Conservation (phyloP, 2,797 vertebrate species). For the Nannoperca obscura region DNA sequence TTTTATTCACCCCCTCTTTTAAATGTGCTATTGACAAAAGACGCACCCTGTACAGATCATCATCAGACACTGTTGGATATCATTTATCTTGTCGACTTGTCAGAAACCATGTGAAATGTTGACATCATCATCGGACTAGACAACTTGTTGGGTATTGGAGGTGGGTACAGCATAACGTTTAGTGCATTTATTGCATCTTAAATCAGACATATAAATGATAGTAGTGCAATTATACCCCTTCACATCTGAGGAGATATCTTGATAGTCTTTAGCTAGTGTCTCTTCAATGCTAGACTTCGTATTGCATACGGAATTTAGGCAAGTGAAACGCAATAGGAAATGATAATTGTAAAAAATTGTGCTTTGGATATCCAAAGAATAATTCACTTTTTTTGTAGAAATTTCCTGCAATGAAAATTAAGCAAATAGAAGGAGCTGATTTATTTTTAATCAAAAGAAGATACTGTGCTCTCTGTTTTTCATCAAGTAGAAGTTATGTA, state of each 20-base stretch:
- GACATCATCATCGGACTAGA: slow-evolving; percentile 73
- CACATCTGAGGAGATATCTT: slow-evolving; percentile 75
- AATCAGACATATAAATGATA: slow-evolving; percentile 83
- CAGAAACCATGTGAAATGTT: slow-evolving; percentile 63
- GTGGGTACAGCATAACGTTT: slow-evolving; percentile 76
- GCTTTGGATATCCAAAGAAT: slow-evolving; percentile 77
- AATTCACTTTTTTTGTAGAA: slow-evolving; percentile 62
- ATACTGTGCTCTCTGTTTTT: slow-evolving; percentile 70
- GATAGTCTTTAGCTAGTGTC: slow-evolving; percentile 81
- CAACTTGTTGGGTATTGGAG: slow-evolving; percentile 71
- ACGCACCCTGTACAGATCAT: slow-evolving; percentile 72
- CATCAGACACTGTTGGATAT: slow-evolving; percentile 72
- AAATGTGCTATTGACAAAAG: slow-evolving; percentile 74
- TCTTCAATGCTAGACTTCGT: slow-evolving; percentile 77
- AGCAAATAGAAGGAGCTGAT: slow-evolving; percentile 61
- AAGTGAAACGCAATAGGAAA: slow-evolving; percentile 75
- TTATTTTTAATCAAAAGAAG: slow-evolving; percentile 33
- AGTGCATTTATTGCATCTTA: slow-evolving; percentile 86
- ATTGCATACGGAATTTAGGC: slow-evolving; percentile 86
- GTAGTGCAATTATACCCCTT: slow-evolving; percentile 85
- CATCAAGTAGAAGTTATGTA: slow-evolving; percentile 51
- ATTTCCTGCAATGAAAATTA: slow-evolving; percentile 68
- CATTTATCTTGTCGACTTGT: slow-evolving; percentile 52
- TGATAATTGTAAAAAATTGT: slow-evolving; percentile 80
- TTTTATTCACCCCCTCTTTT: slow-evolving; percentile 74